phyloP scores from a whole-genome alignment of 2,113 vertebrate species.

The Corynorhinus townsendii region DNA sequence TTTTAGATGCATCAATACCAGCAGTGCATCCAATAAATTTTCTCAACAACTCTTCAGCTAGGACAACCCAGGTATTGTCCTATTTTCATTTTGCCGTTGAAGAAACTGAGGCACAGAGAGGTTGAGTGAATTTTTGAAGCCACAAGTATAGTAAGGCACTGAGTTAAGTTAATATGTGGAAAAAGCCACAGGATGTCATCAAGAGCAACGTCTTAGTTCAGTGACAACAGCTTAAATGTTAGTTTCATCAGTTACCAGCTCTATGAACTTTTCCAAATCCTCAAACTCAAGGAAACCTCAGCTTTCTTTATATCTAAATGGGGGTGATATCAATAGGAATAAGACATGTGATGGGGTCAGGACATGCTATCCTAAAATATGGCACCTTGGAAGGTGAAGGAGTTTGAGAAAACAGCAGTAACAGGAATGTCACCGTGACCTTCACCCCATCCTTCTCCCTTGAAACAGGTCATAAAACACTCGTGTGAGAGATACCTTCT shows the following conservation, averaged over 20 bases:
- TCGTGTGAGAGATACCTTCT: neutral
- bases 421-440: neutral
- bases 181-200: neutral
- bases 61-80: neutral
- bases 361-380: neutral
- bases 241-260: neutral
- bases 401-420: neutral
- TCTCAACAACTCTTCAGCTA: neutral
- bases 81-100: neutral
- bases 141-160: neutral
- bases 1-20: neutral
- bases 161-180: neutral
- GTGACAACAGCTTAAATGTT: neutral
- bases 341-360: neutral
- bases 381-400: neutral
- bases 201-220: neutral
- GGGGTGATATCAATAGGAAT: neutral
- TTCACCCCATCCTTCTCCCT: neutral
- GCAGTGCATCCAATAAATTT: neutral
- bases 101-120: neutral
- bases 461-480: neutral
- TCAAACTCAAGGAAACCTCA: constrained; percentile 23
- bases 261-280: neutral
- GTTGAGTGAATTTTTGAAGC: neutral
- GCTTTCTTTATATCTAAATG: neutral